phyloP scores from a whole-genome alignment of 2,797 vertebrate genomes.

The Anniella stebbinsi region DNA sequence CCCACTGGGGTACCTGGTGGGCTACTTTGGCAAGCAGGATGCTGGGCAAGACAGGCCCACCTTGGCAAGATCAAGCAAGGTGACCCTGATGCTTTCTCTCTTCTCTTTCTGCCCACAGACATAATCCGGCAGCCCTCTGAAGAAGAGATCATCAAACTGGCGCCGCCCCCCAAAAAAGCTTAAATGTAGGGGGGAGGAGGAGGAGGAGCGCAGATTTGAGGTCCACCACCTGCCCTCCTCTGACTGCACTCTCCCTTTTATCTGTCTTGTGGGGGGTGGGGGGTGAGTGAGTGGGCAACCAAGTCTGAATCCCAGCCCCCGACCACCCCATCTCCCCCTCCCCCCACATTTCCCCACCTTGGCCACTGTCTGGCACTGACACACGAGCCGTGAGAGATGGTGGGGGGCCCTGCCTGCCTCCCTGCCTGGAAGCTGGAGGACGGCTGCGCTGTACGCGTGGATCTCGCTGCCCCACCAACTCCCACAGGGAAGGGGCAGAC shows the following conservation, averaged over 20 bases:
- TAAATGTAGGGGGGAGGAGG: slow-evolving; percentile 76
- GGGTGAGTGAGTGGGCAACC: slow-evolving; percentile 33
- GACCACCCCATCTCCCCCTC: neutral
- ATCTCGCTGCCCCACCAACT: slow-evolving; percentile 19
- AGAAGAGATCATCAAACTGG: slow-evolving; percentile 97
- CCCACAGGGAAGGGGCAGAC: slow-evolving; percentile 30
- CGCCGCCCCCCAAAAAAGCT: slow-evolving; percentile 93
- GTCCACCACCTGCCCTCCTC: slow-evolving; percentile 32
- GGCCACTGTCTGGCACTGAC: neutral
- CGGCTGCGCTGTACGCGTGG: slow-evolving; percentile 68
- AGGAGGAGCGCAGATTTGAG: slow-evolving; percentile 61
- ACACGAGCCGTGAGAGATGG: neutral
- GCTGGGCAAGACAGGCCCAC: rapidly evolving
- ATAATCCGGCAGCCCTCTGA: slow-evolving; percentile 97
- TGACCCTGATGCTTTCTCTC: rapidly evolving
- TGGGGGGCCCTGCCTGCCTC: neutral
- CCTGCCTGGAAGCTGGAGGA: slow-evolving; percentile 19
- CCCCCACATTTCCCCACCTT: neutral
- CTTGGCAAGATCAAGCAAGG: neutral
- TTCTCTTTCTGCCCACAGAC: slow-evolving; percentile 76
- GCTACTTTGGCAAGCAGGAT: neutral
- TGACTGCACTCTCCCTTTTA: slow-evolving; percentile 14
- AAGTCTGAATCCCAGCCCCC: neutral
- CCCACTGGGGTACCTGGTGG: neutral
- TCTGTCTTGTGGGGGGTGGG: slow-evolving; percentile 42